These are phyloP conservation scores for Hoplodrina blanda DNA, from an alignment of 2,888 invertebrate species.

Conservation along the genomic window DNA sequence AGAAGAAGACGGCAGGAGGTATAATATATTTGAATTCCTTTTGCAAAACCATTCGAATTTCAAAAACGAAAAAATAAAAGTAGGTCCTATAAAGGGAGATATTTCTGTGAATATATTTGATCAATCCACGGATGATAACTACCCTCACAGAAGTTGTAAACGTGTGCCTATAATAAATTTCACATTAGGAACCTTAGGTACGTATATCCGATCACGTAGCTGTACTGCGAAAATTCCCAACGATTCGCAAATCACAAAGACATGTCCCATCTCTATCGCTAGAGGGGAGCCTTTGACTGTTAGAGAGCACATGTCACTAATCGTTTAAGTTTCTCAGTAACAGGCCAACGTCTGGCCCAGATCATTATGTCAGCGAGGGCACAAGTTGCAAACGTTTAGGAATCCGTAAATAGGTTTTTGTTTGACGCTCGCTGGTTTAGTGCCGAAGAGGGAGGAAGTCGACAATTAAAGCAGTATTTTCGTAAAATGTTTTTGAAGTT, in stretches of 20 bases:
- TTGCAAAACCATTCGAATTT: no score
- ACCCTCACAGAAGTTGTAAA: background rate
- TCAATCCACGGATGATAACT: no score
- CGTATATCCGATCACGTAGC: slow-evolving; percentile 35
- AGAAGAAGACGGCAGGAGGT: no score
- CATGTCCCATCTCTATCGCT: slow-evolving; percentile 47
- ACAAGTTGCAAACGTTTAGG: slow-evolving; percentile 10
- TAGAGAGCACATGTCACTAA: slow-evolving; percentile 55
- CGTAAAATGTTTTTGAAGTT: background rate
- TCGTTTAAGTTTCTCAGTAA: slow-evolving; percentile 47
- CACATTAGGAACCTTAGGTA: slow-evolving; percentile 1
- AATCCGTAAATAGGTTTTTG: background rate
- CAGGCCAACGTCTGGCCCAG: slow-evolving; percentile 24
- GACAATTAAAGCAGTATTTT: background rate
- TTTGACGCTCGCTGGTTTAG: background rate
- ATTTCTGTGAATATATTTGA: background rate
- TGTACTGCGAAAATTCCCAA: slow-evolving; percentile 22
- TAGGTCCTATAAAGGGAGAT: background rate
- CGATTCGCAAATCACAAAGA: slow-evolving; percentile 8
- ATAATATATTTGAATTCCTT: no score
- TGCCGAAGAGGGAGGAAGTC: background rate
- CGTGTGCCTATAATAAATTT: slow-evolving; percentile 10
- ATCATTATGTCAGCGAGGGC: slow-evolving; percentile 21
- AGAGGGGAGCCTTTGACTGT: slow-evolving; percentile 15
- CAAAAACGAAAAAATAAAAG: no score